A percentile compares a stretch with the other conserved stretches of the same genome.
Conservation (phyloP, 2,888 invertebrate genomes). For the Athalia circularis region DNA sequence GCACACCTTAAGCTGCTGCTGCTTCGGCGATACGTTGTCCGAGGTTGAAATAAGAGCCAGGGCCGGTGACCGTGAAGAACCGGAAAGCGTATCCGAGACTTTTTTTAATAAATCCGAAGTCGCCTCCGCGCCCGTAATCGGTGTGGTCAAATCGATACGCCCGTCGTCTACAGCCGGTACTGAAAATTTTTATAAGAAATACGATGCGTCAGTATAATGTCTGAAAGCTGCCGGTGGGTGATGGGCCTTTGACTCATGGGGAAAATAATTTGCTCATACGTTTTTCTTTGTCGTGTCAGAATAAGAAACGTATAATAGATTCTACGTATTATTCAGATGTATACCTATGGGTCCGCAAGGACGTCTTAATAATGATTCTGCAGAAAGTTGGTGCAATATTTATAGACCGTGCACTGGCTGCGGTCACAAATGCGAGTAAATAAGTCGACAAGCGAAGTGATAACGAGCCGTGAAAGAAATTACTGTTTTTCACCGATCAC, state of each 20-base stretch:
- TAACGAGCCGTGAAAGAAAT: background rate
- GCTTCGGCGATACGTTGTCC: background rate
- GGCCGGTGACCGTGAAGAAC: conserved; percentile 53
- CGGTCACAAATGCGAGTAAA: too few species aligned
- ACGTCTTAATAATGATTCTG: too few species aligned
- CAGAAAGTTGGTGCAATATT: too few species aligned
- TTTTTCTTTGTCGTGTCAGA: too few species aligned
- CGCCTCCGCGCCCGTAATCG: background rate
- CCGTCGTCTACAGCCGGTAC: background rate
- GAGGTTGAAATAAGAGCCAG: conserved; percentile 5
- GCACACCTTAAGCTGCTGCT: background rate
- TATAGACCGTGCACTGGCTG: too few species aligned
- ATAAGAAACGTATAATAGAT: too few species aligned
- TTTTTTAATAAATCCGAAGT: conserved; percentile 63
- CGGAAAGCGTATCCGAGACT: conserved; percentile 70
- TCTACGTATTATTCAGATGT: too few species aligned
- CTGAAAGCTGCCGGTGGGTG: too few species aligned
- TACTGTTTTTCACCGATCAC: background rate
- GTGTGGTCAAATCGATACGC: background rate
- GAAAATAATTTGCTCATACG: too few species aligned
- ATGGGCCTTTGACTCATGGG: too few species aligned
- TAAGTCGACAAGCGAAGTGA: background rate
- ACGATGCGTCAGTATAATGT: background rate
- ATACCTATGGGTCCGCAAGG: too few species aligned
- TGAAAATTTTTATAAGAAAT: background rate